Conservation (phyloP, 2,113 vertebrate species). For the Peromyscus californicus region DNA sequence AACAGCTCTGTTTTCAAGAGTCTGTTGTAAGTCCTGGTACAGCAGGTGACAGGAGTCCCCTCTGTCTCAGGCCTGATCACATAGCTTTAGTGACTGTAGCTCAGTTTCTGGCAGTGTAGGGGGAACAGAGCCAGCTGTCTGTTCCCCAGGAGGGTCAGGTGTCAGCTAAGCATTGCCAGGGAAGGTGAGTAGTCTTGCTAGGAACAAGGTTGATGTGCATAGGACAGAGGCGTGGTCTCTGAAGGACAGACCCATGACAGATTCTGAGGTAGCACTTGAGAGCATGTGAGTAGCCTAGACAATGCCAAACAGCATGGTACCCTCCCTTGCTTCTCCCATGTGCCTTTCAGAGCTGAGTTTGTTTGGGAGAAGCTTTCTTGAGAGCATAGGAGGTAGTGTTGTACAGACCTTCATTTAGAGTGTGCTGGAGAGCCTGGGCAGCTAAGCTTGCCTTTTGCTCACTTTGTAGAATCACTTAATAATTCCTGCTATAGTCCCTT, state of each 20-base stretch:
- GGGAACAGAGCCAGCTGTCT: neutral
- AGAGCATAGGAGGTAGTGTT: neutral
- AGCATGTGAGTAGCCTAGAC: too few species aligned
- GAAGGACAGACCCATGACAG: neutral
- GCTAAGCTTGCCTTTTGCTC: rapidly evolving
- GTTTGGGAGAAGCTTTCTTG: neutral
- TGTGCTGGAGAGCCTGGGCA: neutral
- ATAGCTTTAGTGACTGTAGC: neutral
- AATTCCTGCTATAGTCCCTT: neutral
- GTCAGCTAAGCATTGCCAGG: neutral
- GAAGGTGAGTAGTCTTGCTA: neutral
- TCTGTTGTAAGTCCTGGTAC: neutral
- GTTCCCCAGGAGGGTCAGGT: neutral
- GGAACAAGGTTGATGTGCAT: rapidly evolving
- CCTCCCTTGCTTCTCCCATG: rapidly evolving
- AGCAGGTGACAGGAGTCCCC: neutral
- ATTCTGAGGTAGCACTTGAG: neutral
- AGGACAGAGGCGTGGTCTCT: neutral
- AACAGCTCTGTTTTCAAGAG: neutral
- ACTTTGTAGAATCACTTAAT: neutral
- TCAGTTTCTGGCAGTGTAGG: neutral
- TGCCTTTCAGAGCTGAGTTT: rapidly evolving
- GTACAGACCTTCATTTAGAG: neutral
- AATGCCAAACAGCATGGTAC: rapidly evolving
- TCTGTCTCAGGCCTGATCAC: neutral